Percentiles rank a stretch among this genome's conserved stretches.
These are phyloP conservation scores for Mormyrus hasselquistii DNA, from an alignment of 2,797 vertebrate genomes.

Conservation along the genomic window DNA sequence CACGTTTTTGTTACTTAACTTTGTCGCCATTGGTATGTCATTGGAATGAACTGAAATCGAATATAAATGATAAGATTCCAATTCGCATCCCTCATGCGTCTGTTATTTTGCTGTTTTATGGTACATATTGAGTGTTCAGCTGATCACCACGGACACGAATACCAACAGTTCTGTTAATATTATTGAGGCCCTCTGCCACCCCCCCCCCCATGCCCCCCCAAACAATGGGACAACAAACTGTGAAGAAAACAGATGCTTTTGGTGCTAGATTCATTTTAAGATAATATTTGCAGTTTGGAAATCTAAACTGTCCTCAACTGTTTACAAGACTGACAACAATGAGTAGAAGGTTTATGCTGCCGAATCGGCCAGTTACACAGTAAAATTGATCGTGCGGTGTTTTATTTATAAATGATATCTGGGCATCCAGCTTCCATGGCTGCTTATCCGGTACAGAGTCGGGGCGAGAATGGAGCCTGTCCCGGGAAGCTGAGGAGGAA, in stretches of 20 bases:
- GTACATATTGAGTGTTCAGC: background rate
- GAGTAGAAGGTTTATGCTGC: background rate
- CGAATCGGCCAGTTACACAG: background rate
- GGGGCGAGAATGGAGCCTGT: background rate
- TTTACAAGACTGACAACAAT: background rate
- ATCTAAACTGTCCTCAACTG: background rate
- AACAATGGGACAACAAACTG: background rate
- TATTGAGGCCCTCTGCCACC: background rate
- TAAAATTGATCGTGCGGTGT: background rate
- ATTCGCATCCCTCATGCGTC: background rate
- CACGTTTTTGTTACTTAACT: background rate
- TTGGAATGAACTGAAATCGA: background rate
- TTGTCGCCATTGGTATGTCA: background rate
- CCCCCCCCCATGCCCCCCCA: background rate
- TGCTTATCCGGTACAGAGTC: background rate
- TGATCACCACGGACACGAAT: background rate
- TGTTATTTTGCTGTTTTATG: background rate
- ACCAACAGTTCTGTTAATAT: background rate
- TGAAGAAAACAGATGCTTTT: background rate
- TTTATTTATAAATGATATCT: background rate
- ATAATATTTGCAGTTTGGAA: background rate
- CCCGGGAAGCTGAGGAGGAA: background rate
- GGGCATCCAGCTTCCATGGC: background rate
- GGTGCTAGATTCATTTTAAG: background rate
- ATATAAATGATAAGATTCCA: background rate